These are phyloP conservation scores for crab-eating macaque (Macaca fascicularis) DNA, from an alignment of 2,113 vertebrate genomes.

Conservation along the genomic window DNA sequence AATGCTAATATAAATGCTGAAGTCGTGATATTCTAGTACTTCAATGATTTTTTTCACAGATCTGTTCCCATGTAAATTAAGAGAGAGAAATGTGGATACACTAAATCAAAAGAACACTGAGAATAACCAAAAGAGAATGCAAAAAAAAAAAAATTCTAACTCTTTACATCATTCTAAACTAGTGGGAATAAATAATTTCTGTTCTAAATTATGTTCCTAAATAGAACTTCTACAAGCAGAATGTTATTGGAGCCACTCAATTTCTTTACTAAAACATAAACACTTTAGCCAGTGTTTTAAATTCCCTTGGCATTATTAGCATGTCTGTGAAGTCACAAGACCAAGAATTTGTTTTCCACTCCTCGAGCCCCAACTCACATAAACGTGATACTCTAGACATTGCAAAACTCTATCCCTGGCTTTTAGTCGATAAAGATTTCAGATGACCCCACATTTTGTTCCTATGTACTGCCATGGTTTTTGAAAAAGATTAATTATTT, in stretches of 20 bases:
- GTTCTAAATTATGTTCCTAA: constrained; percentile 39
- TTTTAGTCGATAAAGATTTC: constrained; percentile 7
- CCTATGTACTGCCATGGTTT: not conserved
- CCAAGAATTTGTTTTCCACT: constrained; percentile 24
- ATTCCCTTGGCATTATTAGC: not conserved
- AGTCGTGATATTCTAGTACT: not conserved
- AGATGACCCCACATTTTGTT: not conserved
- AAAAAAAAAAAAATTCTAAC: not conserved
- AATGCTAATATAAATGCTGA: constrained; percentile 33
- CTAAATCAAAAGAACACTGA: constrained; percentile 9
- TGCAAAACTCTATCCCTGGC: not conserved
- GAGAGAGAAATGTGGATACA: not conserved
- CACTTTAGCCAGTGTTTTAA: constrained; percentile 1
- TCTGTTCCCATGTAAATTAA: constrained; percentile 21
- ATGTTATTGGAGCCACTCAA: not conserved
- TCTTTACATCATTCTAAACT: constrained; percentile 23
- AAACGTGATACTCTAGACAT: not conserved
- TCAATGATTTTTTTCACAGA: constrained; percentile 16
- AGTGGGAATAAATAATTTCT: constrained; percentile 18
- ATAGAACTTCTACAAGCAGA: constrained; percentile 13
- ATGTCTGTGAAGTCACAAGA: not conserved
- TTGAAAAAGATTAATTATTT: not conserved
- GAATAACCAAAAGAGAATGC: not conserved
- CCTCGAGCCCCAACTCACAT: not conserved
- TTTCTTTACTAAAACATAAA: constrained; percentile 1